Evolutionary conservation across 2,888 invertebrate genomes (phyloP).

Genomic region (Eustalomyia histrio): DNA sequence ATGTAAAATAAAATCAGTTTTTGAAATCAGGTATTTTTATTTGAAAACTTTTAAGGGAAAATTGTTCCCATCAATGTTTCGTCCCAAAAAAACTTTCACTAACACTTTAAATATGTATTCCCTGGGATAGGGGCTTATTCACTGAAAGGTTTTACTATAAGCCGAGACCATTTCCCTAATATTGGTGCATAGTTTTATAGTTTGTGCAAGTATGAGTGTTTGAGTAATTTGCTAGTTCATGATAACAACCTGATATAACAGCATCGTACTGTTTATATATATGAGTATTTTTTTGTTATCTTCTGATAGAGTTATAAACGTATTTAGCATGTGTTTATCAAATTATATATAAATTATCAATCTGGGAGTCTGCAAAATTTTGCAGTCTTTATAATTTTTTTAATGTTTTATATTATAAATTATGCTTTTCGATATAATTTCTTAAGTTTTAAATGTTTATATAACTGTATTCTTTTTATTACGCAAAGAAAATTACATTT

Average conservation of each 20-base stretch:
- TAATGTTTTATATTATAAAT: neutral
- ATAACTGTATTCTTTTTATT: neutral
- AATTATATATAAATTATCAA: constrained; percentile 49
- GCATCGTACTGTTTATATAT: neutral
- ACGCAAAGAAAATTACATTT: neutral
- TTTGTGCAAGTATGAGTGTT: constrained; percentile 11
- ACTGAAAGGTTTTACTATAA: no score
- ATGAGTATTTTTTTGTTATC: constrained; percentile 7
- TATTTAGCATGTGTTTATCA: no score
- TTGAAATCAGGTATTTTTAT: no score
- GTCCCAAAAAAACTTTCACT: no score
- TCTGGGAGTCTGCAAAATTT: constrained; percentile 10
- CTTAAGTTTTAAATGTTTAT: neutral
- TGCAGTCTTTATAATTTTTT: neutral
- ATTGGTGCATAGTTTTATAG: no score
- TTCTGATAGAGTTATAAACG: constrained; percentile 8
- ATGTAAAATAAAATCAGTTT: no score
- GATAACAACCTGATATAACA: neutral
- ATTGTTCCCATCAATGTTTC: no score
- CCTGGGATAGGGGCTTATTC: no score
- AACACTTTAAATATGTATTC: no score
- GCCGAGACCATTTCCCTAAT: no score
- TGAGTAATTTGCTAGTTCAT: neutral
- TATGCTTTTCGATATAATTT: neutral
- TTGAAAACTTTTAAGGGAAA: no score